A percentile compares a stretch with the other conserved stretches of the same genome.
These are phyloP conservation scores for Andinoacara biseriatus DNA, from an alignment of 2,113 vertebrate species.

Conservation along the genomic window DNA sequence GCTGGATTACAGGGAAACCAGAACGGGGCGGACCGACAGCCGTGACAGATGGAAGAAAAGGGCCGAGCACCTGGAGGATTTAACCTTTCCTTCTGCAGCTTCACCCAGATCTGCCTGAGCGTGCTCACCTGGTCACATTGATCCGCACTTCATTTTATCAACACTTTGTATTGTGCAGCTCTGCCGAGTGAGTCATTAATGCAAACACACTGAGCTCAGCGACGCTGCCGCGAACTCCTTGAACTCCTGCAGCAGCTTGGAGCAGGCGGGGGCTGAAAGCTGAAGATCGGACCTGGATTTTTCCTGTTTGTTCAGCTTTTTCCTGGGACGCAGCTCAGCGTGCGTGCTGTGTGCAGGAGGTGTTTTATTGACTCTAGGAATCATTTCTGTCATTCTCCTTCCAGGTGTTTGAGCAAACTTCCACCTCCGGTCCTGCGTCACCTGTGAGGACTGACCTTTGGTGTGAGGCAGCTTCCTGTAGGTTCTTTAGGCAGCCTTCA, in stretches of 20 bases:
- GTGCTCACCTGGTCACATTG: not conserved
- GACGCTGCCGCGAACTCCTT: not conserved
- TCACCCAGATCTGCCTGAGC: slow-evolving; percentile 7
- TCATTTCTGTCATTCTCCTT: not conserved
- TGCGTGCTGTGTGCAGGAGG: no score
- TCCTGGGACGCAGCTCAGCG: accelerated
- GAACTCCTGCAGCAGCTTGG: not conserved
- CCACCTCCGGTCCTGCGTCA: not conserved
- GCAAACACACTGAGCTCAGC: not conserved
- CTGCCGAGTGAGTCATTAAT: not conserved
- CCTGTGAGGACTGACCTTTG: not conserved
- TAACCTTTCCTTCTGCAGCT: not conserved
- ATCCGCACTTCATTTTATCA: not conserved
- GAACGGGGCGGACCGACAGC: slow-evolving; percentile 45
- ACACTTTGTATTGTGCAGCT: not conserved
- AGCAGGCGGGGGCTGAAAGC: not conserved
- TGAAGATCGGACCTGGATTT: not conserved
- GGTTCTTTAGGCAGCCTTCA: not conserved
- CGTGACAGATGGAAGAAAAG: slow-evolving; percentile 38
- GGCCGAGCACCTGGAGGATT: slow-evolving; percentile 17
- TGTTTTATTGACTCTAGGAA: no score
- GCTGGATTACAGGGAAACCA: slow-evolving; percentile 69
- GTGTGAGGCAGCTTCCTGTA: no score
- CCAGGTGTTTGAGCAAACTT: no score
- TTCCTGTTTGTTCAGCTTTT: not conserved